These are phyloP conservation scores for Rotaria magnacalcarata DNA, from an alignment of 2,888 invertebrate species.

Conservation along the genomic window DNA sequence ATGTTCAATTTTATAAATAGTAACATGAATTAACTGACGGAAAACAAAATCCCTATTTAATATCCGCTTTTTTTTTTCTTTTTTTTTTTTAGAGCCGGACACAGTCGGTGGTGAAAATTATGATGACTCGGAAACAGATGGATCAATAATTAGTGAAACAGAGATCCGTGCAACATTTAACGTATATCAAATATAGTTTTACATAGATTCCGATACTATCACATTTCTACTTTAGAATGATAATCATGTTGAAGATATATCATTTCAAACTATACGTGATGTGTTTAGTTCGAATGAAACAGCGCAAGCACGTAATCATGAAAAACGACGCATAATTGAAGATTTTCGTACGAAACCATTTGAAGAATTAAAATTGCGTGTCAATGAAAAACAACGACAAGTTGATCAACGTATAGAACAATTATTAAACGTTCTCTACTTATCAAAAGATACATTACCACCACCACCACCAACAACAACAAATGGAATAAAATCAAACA, in stretches of 20 bases:
- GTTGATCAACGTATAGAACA: not conserved
- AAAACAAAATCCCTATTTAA: too few species aligned
- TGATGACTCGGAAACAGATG: not conserved
- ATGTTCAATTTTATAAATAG: too few species aligned
- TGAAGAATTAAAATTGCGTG: not conserved
- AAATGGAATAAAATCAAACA: not conserved
- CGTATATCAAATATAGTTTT: not conserved
- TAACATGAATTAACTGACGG: too few species aligned
- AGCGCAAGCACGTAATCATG: not conserved
- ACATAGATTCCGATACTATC: not conserved
- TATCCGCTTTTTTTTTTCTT: not conserved
- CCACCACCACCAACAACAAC: not conserved
- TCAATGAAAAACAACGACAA: not conserved
- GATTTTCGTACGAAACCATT: slow-evolving; percentile 16
- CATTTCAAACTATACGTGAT: not conserved
- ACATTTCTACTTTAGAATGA: not conserved
- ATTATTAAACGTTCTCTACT: not conserved
- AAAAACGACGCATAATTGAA: not conserved
- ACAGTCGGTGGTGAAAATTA: not conserved
- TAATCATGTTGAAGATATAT: not conserved
- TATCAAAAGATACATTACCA: not conserved
- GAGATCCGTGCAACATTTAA: not conserved
- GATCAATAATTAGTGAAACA: not conserved
- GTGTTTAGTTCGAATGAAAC: not conserved
- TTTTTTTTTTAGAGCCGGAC: not conserved